Evolutionary conservation across 2,888 invertebrate genomes (phyloP).

Genomic region (Teleiodes luculella): DNA sequence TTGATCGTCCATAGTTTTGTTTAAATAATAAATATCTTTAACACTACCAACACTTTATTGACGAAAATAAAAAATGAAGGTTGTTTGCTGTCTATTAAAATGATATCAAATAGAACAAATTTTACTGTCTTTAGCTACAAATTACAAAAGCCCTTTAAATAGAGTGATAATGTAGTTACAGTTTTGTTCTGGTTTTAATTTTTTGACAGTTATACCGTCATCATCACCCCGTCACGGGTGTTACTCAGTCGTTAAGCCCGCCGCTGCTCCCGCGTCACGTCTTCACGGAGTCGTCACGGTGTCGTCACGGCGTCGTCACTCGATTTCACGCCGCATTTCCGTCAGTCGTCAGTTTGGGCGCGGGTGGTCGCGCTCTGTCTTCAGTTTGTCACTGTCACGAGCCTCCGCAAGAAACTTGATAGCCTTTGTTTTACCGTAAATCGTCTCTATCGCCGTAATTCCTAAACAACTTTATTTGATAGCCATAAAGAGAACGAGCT

Average conservation of each 20-base stretch:
- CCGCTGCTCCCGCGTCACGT: background rate
- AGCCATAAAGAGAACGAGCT: conserved; percentile 8
- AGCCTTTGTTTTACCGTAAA: conserved; percentile 5
- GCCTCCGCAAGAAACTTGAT: conserved; percentile 8
- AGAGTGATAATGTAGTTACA: background rate
- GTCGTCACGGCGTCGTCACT: conserved; percentile 24
- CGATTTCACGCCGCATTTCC: conserved; percentile 19
- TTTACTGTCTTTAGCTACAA: no score
- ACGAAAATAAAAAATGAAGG: no score
- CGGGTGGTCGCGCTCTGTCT: conserved; percentile 16
- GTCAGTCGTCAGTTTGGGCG: conserved; percentile 10
- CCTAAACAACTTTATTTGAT: conserved; percentile 12
- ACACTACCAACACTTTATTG: no score
- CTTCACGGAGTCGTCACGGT: conserved; percentile 24
- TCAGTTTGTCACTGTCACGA: conserved; percentile 19
- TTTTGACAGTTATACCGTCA: background rate
- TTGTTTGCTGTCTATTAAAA: no score
- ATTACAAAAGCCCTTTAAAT: no score
- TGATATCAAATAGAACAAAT: no score
- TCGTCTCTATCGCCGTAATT: conserved; percentile 9
- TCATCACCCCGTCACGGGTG: background rate
- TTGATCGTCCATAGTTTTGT: no score
- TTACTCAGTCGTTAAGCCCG: background rate
- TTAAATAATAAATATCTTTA: no score
- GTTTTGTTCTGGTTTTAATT: background rate